A percentile compares a stretch with the other conserved stretches of the same genome.
These are phyloP conservation scores for Amphipoea lucens DNA, from an alignment of 2,888 invertebrate genomes.

Conservation along the genomic window DNA sequence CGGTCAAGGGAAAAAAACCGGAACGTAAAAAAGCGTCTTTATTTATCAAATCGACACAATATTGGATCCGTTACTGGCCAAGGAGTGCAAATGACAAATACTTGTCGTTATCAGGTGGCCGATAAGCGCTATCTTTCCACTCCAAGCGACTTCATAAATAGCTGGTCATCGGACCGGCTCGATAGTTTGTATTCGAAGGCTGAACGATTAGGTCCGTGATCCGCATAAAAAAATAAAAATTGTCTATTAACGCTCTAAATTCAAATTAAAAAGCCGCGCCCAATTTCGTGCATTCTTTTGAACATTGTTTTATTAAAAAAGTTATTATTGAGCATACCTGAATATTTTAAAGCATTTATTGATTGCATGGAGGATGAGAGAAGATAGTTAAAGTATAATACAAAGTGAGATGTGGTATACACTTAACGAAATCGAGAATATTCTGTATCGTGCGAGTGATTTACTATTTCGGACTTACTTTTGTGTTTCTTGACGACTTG, in stretches of 20 bases:
- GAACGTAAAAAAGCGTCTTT: constrained; percentile 54
- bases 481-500: constrained; percentile 81
- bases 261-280: constrained; percentile 49
- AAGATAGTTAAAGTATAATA: constrained; percentile 59
- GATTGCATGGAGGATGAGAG: constrained; percentile 66
- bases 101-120: constrained; percentile 82
- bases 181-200: constrained; percentile 73
- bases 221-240: constrained; percentile 33
- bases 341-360: constrained; percentile 19
- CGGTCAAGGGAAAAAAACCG: constrained; percentile 66
- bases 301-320: not conserved
- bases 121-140: constrained; percentile 83
- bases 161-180: constrained; percentile 72
- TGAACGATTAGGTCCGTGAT: constrained; percentile 50
- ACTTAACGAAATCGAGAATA: constrained; percentile 75
- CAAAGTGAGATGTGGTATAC: constrained; percentile 78
- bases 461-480: constrained; percentile 77
- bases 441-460: constrained; percentile 74
- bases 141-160: constrained; percentile 81
- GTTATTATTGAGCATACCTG: not conserved
- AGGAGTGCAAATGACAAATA: constrained; percentile 84
- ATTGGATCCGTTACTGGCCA: constrained; percentile 70
- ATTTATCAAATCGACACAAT: constrained; percentile 67
- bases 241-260: constrained; percentile 49
- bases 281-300: not conserved